phyloP scores from a whole-genome alignment of 2,888 invertebrate species.

The Choristoneura rosaceana region DNA sequence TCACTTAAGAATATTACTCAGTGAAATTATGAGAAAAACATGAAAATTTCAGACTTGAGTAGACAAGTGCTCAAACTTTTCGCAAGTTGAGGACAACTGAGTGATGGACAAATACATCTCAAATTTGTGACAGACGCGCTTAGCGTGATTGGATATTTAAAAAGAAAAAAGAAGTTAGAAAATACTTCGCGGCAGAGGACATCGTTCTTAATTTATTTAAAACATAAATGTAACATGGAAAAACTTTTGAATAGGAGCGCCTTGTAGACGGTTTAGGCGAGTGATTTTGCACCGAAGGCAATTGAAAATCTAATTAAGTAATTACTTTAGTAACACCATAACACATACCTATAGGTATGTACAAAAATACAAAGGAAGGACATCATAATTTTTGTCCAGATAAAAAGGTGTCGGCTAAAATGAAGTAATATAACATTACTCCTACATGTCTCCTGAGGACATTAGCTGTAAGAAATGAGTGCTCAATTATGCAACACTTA shows the following conservation, averaged over 20 bases:
- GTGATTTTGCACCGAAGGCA: no score
- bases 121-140: constrained; percentile 36
- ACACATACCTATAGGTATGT: no score
- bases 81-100: constrained; percentile 28
- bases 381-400: no score
- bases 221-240: constrained; percentile 2
- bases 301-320: neutral
- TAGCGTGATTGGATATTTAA: constrained; percentile 34
- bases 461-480: no score
- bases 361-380: no score
- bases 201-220: constrained; percentile 9
- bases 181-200: constrained; percentile 8
- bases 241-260: neutral
- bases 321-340: no score
- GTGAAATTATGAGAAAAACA: constrained; percentile 40
- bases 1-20: constrained; percentile 38
- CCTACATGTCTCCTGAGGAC: no score
- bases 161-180: constrained; percentile 18
- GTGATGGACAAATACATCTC: constrained; percentile 39
- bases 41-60: constrained; percentile 34
- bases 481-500: no score
- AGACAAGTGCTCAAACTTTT: constrained; percentile 39
- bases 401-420: no score
- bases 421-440: no score
- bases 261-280: neutral